A percentile compares a stretch with the other conserved stretches of the same genome.
These are phyloP conservation scores for Tenrec ecaudatus DNA, from an alignment of 2,113 vertebrate species.

Conservation along the genomic window DNA sequence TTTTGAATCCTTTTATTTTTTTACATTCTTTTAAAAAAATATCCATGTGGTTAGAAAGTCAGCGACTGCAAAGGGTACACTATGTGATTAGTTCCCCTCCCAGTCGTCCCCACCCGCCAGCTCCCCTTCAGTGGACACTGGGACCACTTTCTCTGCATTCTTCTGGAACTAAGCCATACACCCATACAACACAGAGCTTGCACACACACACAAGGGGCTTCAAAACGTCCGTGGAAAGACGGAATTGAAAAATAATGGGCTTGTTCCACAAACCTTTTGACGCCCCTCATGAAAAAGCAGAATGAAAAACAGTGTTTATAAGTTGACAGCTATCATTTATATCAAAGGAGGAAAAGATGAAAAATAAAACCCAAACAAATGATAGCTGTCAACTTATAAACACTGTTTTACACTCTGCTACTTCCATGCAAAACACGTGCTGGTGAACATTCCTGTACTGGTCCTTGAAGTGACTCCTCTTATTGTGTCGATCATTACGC, in stretches of 20 bases:
- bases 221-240: too few relatives aligned
- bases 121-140: not conserved
- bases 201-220: not conserved
- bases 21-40: not conserved
- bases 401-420: not conserved
- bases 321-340: too few relatives aligned
- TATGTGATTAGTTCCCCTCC: not conserved
- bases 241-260: too few relatives aligned
- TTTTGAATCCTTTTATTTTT: not conserved
- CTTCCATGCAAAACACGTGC: not conserved
- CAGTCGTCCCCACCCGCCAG: too few relatives aligned
- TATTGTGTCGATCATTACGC: too few relatives aligned
- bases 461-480: not conserved
- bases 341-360: too few relatives aligned
- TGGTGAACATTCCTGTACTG: constrained; percentile 5
- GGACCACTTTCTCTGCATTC: not conserved
- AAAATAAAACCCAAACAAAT: too few relatives aligned
- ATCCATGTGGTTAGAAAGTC: constrained; percentile 2
- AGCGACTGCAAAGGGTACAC: not conserved
- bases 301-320: not conserved
- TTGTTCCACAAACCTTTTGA: too few relatives aligned
- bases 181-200: not conserved
- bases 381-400: not conserved
- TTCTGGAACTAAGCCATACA: not conserved
- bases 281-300: not conserved